Evolutionary conservation across 2,113 vertebrate species (phyloP).

Genomic region (Ivindomyrus marchei): DNA sequence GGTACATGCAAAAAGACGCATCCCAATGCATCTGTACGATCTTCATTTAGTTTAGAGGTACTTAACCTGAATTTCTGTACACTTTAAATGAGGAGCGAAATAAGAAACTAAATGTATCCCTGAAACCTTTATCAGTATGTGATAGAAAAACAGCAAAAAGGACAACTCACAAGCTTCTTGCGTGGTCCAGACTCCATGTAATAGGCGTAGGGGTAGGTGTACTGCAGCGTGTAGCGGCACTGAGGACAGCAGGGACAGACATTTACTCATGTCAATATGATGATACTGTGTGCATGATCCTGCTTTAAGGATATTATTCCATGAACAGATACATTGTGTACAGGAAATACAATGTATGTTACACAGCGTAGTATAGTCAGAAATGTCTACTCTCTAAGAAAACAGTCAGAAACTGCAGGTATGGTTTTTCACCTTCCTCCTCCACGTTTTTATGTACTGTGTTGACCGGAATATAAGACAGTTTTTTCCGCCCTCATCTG

Average conservation of each 20-base stretch:
- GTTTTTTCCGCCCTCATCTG: no score
- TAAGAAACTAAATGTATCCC: not conserved
- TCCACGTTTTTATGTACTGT: not conserved
- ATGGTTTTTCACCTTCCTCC: not conserved
- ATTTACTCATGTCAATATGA: not conserved
- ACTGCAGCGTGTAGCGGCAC: slow-evolving; percentile 98
- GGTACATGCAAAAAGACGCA: not conserved
- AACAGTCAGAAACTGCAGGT: not conserved
- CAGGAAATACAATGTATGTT: not conserved
- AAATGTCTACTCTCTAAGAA: not conserved
- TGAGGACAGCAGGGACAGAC: slow-evolving; percentile 42
- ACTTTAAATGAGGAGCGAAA: not conserved
- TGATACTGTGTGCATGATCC: not conserved
- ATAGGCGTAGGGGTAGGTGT: slow-evolving; percentile 97
- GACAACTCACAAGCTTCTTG: slow-evolving; percentile 87
- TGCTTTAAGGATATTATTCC: not conserved
- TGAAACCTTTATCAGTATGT: not conserved
- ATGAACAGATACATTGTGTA: not conserved
- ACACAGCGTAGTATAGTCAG: not conserved
- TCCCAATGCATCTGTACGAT: not conserved
- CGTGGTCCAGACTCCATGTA: slow-evolving; percentile 98
- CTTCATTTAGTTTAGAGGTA: not conserved
- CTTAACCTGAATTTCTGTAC: not conserved
- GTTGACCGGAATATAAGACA: no score
- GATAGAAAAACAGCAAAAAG: not conserved